Conservation (phyloP, 2,888 invertebrate species). For the Pyrrhosoma nymphula region DNA sequence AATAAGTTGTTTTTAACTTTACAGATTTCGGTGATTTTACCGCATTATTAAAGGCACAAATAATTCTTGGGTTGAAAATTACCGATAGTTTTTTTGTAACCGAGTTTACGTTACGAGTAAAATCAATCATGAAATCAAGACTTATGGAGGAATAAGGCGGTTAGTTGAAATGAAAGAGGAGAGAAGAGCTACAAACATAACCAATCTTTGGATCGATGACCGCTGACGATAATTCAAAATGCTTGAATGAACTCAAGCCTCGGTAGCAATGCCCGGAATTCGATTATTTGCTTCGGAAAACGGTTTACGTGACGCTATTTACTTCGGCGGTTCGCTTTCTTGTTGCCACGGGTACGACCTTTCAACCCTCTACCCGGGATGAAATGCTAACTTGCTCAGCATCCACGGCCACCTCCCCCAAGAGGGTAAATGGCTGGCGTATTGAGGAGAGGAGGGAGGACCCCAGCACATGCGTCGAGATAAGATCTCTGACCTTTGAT, state of each 20-base stretch:
- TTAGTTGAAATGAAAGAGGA: background rate
- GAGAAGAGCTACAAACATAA: background rate
- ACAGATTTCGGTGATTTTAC: no score
- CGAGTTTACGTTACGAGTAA: no score
- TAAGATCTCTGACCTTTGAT: conserved; percentile 30
- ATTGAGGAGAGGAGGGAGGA: background rate
- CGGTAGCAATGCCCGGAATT: background rate
- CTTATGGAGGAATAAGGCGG: no score
- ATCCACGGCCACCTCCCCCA: background rate
- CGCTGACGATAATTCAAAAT: background rate
- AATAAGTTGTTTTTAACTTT: no score
- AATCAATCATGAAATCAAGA: no score
- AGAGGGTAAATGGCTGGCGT: background rate
- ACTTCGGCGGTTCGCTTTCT: background rate
- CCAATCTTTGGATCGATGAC: no score
- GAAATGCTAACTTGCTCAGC: background rate
- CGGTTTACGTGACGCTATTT: background rate
- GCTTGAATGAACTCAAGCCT: no score
- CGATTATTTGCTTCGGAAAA: background rate
- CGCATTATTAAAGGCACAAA: no score
- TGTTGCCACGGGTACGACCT: conserved; percentile 2
- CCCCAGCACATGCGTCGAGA: background rate
- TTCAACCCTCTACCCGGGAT: background rate
- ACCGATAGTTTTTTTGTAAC: no score
- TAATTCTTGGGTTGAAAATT: no score